phyloP scores from a whole-genome alignment of 2,797 vertebrate species.

The Rhabdomys pumilio region DNA sequence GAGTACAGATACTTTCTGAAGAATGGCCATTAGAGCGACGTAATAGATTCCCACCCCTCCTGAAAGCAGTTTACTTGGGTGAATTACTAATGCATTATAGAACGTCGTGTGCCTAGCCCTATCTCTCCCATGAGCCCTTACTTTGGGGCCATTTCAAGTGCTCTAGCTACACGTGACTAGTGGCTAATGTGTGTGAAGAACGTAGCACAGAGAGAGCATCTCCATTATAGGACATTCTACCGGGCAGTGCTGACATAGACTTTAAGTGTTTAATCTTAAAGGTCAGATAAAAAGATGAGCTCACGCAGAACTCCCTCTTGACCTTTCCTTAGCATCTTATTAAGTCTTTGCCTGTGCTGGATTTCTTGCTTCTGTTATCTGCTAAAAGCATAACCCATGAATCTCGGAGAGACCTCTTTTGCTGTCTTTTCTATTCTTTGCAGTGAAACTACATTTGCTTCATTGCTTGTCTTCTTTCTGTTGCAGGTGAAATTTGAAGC shows the following conservation, averaged over 20 bases:
- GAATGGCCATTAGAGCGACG: slow-evolving; percentile 12
- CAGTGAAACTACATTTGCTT: slow-evolving; percentile 42
- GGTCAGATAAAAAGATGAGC: slow-evolving; percentile 43
- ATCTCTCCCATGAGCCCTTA: slow-evolving; percentile 33
- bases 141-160: slow-evolving; percentile 39
- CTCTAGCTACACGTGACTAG: slow-evolving; percentile 42
- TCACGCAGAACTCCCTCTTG: slow-evolving; percentile 57
- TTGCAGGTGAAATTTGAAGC: slow-evolving; percentile 91
- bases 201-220: slow-evolving; percentile 12
- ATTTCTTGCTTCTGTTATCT: slow-evolving; percentile 55
- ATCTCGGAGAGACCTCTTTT: not conserved
- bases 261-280: slow-evolving; percentile 51
- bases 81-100: slow-evolving; percentile 1
- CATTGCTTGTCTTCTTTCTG: slow-evolving; percentile 53
- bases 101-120: not conserved
- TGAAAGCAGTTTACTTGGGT: slow-evolving; percentile 8
- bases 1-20: not conserved
- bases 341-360: slow-evolving; percentile 1
- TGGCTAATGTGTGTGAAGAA: not conserved
- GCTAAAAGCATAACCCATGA: slow-evolving; percentile 17
- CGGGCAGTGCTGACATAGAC: not conserved
- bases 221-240: slow-evolving; percentile 43
- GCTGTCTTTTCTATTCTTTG: slow-evolving; percentile 51
- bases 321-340: slow-evolving; percentile 46
- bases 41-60: not conserved